Conservation (phyloP, 1,140 invertebrate species). For the Cyphomyrmex costatus region DNA sequence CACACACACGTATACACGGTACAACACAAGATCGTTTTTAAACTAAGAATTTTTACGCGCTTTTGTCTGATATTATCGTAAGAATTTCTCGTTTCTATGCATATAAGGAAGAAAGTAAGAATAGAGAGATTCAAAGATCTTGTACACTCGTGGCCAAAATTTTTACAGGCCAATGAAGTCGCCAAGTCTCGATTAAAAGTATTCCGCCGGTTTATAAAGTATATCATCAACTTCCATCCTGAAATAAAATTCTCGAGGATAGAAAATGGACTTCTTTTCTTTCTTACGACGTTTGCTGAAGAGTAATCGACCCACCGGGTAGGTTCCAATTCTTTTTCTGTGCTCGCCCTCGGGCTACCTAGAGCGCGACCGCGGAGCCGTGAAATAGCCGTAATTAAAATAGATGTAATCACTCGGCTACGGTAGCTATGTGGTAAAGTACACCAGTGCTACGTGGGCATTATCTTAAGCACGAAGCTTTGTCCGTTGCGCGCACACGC, state of each 20-base stretch:
- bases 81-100: neutral
- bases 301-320: constrained; percentile 51
- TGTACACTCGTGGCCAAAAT: constrained; percentile 4
- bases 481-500: neutral
- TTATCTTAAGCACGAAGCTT: constrained; percentile 24
- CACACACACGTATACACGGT: neutral
- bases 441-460: neutral
- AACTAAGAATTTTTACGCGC: constrained; percentile 9
- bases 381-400: constrained; percentile 75
- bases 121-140: neutral
- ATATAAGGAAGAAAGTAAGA: constrained; percentile 4
- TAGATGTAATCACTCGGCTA: constrained; percentile 71
- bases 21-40: neutral
- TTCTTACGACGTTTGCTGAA: constrained; percentile 7
- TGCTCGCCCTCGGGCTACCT: neutral
- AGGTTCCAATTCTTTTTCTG: constrained; percentile 48
- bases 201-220: constrained; percentile 29
- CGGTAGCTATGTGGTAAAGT: constrained; percentile 13
- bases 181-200: constrained; percentile 43
- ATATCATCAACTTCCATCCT: constrained; percentile 27
- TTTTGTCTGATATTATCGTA: constrained; percentile 3
- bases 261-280: constrained; percentile 52
- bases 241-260: constrained; percentile 44
- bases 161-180: constrained; percentile 28
- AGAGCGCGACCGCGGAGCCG: constrained; percentile 42